Base-by-base conservation (phyloP, 2,888 invertebrate genomes). In the Busseola fusca region DNA sequence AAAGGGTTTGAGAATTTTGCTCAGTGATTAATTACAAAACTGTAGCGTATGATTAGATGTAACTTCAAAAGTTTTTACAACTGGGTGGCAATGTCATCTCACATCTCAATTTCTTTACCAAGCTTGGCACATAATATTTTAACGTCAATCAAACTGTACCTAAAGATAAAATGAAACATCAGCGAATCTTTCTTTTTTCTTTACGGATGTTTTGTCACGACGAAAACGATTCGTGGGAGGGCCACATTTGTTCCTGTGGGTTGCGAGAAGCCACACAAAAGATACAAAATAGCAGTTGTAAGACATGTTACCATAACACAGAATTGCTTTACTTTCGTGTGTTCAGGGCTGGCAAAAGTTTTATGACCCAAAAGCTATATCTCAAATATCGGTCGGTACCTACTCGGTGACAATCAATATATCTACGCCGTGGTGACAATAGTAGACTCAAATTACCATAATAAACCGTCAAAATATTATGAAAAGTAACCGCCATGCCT, bases 141-240 rank as follows among this genome's bases (percentile, higher is more conserved):
- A 83, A 82, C 73, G 85, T 82, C 84, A 79, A 73, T 82, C 85
- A 82, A 70, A 69, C 27, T 52, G 64, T 48, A n/a, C 10, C 50
- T 48, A 64, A 74, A 75, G 74, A 72, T 84, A 42, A 77, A 82
- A 79, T 71, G 63, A 82, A 76, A 80, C 54, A 70, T 82, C 74
- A 76, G 50, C 58, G 48, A 42, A 10, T 75, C 56, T 42, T 81
- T 64, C 34, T 81, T 79, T 69, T 74, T 65, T 74, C 76, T 73
- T 63, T 59, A 58, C 72, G 78, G 64, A 73, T 79, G 68, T 83
- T 80, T 82, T 79, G 76, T 82, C 76, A 79, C 78, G 73, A 75
- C 59, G 60, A 62, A 59, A 66, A 58, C 65, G 57, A 37, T 34
- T 82, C 82, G 77, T 81, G 85, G 77, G 84, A 80, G 84, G 85